Base-by-base conservation (phyloP, 2,113 vertebrate genomes). In the Pogonocichla stellata region DNA sequence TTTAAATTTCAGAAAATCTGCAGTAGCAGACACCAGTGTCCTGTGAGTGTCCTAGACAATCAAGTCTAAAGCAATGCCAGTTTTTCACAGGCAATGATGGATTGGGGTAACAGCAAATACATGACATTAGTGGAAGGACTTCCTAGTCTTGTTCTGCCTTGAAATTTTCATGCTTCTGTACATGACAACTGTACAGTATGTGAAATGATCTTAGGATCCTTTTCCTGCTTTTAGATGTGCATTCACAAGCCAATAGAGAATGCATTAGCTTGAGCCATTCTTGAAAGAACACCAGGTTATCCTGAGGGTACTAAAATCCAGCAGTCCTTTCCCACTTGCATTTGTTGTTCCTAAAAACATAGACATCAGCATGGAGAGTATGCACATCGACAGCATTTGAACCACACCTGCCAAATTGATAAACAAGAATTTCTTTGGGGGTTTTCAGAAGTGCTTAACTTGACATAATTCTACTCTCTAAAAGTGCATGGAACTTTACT, bases 401-500 rank as follows among this genome's bases (percentile, higher is more conserved):
- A 36, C 60, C 73, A 67, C 61, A 91, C 48, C 48, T 96, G 66
- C 62, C 83, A 87, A 38, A 71, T 69, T 45, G 62, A 71, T 64
- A 86, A 58, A 57, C 51, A 71, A 54, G 56, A 19, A 66, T 57
- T 87, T 73, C 66, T 84, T 65, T 42, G 42, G 36, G 31, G 26
- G 4, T 38, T 92, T 95, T 91, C 66, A 80, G 78, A 96, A 92
- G 48, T 70, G 88, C 89, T 96, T 87, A 80, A 60, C 54, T 80
- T 94, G 57, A 56, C 84, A 60, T 90, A 72, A 66, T 89, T 81
- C 85, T 85, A 4, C 43, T 61, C 48, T 92, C 38, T 61, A 26
- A 57, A 88, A 90, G 45, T 79, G 61, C 84, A 57, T 50, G 65
- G n/a, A 66, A 90, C 65, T 88, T 90, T 36, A 34, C 54, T 64